These are phyloP conservation scores for Serripes groenlandicus DNA, from an alignment of 2,888 invertebrate genomes.

Conservation along the genomic window DNA sequence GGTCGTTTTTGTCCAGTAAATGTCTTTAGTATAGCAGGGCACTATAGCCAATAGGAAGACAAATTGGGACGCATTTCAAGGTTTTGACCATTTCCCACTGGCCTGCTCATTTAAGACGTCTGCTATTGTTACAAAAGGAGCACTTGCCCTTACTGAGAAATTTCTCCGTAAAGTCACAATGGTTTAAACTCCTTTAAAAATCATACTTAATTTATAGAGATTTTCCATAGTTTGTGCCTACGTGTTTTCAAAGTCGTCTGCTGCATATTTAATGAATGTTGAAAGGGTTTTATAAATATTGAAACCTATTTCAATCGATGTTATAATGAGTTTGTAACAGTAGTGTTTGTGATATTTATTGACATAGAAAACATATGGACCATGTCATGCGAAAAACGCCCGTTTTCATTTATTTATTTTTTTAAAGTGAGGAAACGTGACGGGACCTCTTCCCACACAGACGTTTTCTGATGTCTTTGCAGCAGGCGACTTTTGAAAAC, in stretches of 20 bases:
- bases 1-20: no score
- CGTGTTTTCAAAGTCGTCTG: neutral
- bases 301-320: neutral
- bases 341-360: neutral
- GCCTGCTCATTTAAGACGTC: no score
- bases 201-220: neutral
- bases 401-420: neutral
- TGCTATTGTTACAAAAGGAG: no score
- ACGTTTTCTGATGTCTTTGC: neutral
- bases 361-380: no score
- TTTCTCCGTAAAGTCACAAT: no score
- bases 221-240: neutral
- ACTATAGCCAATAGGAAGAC: no score
- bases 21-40: no score
- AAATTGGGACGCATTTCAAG: no score
- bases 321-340: slow-evolving; percentile 4
- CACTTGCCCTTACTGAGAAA: no score
- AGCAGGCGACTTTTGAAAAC: neutral
- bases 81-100: no score
- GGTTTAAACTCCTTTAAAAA: neutral
- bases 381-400: neutral
- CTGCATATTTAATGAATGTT: neutral
- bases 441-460: neutral
- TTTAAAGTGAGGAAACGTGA: no score
- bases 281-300: neutral